Percentiles rank a stretch among this genome's conserved stretches.
phyloP scores from a whole-genome alignment of 2,113 vertebrate species.

The Rhabdornis inornatus region DNA sequence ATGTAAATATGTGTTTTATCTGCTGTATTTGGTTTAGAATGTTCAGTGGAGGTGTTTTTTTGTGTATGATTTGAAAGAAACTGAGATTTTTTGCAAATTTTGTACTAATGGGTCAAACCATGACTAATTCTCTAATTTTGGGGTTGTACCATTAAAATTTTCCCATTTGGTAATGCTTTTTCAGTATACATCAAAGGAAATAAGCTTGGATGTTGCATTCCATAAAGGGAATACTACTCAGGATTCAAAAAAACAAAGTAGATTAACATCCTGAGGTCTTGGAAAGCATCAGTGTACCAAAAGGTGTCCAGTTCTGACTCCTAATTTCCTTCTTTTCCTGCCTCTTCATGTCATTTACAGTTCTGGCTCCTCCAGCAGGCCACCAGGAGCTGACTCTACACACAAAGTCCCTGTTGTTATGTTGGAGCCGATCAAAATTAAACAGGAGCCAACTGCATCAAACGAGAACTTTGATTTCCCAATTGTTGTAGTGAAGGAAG shows the following conservation, averaged over 20 bases:
- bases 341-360: constrained; percentile 39
- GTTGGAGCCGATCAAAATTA: constrained; percentile 79
- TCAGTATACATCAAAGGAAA: neutral
- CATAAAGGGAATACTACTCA: neutral
- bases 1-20: neutral
- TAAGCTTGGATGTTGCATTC: neutral
- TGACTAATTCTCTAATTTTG: neutral
- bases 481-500: constrained; percentile 79
- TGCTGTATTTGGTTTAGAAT: neutral
- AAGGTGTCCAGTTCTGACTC: neutral
- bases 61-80: neutral
- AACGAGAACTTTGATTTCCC: constrained; percentile 79
- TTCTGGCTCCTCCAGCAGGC: constrained; percentile 78
- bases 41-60: neutral
- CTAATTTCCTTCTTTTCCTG: neutral
- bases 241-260: neutral
- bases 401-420: constrained; percentile 78
- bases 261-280: neutral
- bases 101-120: neutral
- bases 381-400: constrained; percentile 78
- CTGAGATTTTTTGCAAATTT: neutral
- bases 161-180: neutral
- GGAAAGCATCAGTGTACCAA: neutral
- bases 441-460: constrained; percentile 72
- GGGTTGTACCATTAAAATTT: neutral